phyloP scores from a whole-genome alignment of 1,140 invertebrate genomes.

The Drosophila cardini region DNA sequence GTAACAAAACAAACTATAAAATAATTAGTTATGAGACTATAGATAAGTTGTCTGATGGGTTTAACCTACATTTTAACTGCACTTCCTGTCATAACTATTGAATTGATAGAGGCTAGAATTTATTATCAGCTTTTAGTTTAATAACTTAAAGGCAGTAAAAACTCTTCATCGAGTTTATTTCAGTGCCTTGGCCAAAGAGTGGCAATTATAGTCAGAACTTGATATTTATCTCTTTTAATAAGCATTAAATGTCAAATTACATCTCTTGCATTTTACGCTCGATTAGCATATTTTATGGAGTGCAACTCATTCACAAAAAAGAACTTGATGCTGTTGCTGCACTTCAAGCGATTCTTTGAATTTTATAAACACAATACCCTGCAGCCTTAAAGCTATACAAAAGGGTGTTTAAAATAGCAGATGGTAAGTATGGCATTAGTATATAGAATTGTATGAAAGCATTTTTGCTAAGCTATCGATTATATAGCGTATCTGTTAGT shows the following conservation, averaged over 20 bases:
- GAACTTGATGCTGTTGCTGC: constrained; percentile 17
- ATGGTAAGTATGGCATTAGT: no score
- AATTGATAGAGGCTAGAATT: background rate
- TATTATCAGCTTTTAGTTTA: constrained; percentile 2
- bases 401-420: no score
- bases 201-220: constrained; percentile 5
- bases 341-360: constrained; percentile 39
- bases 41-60: constrained; percentile 11
- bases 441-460: no score
- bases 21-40: constrained; percentile 21
- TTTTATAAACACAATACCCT: constrained; percentile 41
- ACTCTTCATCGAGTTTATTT: constrained; percentile 3
- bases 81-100: constrained; percentile 27
- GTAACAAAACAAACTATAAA: constrained; percentile 1
- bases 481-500: constrained; percentile 3
- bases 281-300: constrained; percentile 69
- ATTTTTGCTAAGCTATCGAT: background rate
- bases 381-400: background rate
- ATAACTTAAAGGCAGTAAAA: constrained; percentile 1
- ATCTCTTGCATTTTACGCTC: constrained; percentile 36
- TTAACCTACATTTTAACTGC: constrained; percentile 24
- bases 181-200: constrained; percentile 1
- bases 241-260: constrained; percentile 35
- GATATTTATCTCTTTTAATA: constrained; percentile 27
- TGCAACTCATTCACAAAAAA: constrained; percentile 31